Evolutionary conservation across 2,888 invertebrate genomes (phyloP).

Genomic region (Emesis castigata): DNA sequence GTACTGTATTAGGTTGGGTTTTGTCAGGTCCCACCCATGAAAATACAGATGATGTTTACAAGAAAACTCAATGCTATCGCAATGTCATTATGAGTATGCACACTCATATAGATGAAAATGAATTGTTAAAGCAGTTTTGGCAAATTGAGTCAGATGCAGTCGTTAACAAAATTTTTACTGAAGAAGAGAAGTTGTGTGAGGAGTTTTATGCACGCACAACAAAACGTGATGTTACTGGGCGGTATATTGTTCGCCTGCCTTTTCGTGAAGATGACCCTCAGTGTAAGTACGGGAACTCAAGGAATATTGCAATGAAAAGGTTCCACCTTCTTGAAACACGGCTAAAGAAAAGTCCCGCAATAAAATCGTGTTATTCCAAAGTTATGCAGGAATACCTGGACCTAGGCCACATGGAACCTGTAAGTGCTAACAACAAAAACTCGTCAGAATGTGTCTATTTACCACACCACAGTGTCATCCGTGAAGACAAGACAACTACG

Average conservation of each 20-base stretch:
- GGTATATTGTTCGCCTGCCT: constrained; percentile 46
- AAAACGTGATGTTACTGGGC: constrained; percentile 28
- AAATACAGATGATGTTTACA: no score
- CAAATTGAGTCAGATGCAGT: not conserved
- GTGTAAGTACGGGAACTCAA: constrained; percentile 14
- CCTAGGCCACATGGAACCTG: constrained; percentile 13
- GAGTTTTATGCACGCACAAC: constrained; percentile 21
- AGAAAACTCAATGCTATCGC: no score
- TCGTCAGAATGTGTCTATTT: constrained; percentile 48
- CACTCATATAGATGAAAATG: not conserved
- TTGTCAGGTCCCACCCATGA: not conserved
- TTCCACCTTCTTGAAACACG: constrained; percentile 13
- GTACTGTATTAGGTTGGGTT: not conserved
- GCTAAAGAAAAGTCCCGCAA: not conserved
- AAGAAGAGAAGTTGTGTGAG: not conserved
- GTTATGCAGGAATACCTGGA: constrained; percentile 18
- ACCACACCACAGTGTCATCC: constrained; percentile 69
- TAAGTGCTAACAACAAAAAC: not conserved
- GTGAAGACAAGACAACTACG: constrained; percentile 61
- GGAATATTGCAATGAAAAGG: not conserved
- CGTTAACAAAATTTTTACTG: not conserved
- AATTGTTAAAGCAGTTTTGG: not conserved
- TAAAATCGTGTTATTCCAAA: not conserved
- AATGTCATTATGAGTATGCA: not conserved
- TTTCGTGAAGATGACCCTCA: constrained; percentile 21